phyloP scores from a whole-genome alignment of 2,888 invertebrate species.

The Mechanitis messenoides region DNA sequence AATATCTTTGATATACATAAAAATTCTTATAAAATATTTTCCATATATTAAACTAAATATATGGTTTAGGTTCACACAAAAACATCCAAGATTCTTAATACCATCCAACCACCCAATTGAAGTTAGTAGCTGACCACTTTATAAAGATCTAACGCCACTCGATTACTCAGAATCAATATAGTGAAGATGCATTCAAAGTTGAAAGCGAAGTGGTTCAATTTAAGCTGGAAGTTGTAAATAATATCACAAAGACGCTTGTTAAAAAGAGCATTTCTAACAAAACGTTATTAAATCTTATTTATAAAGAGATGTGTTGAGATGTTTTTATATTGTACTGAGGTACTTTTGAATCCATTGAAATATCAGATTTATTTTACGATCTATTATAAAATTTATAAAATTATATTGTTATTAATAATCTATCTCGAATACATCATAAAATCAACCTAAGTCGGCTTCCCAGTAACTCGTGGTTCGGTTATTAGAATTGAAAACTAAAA shows the following conservation, averaged over 20 bases:
- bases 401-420: no score
- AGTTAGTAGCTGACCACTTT: conserved; percentile 41
- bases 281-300: conserved; percentile 72
- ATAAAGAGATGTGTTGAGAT: conserved; percentile 46
- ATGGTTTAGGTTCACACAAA: no score
- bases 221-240: conserved; percentile 45
- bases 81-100: conserved; percentile 39
- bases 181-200: conserved; percentile 21
- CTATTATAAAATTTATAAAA: conserved; percentile 21
- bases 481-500: not conserved
- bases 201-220: conserved; percentile 26
- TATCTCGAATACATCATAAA: no score
- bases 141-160: conserved; percentile 37
- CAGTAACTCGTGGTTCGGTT: no score
- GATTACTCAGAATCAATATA: conserved; percentile 13
- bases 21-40: no score
- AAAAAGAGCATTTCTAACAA: conserved; percentile 66
- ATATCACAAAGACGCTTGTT: conserved; percentile 53
- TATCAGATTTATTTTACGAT: conserved; percentile 29
- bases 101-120: conserved; percentile 58
- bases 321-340: conserved; percentile 42
- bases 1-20: no score
- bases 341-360: conserved; percentile 41
- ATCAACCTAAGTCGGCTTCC: no score
- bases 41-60: no score